Percentiles rank a stretch among this genome's conserved stretches.
phyloP scores from a whole-genome alignment of 2,113 vertebrate genomes.

The Salvator merianae region DNA sequence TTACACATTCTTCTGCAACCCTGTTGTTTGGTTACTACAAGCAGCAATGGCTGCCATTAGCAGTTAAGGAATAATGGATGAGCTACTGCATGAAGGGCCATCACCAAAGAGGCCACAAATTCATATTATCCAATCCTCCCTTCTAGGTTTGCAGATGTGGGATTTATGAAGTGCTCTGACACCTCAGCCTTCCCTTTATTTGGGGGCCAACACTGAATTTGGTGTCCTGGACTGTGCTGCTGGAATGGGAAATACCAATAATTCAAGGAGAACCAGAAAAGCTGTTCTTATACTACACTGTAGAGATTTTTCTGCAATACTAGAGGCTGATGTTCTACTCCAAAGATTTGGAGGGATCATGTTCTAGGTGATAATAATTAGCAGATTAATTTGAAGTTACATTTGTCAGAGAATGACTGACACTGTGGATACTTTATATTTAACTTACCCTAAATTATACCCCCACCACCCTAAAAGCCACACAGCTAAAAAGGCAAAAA shows the following conservation, averaged over 20 bases:
- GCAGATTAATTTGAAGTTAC: constrained; percentile 14
- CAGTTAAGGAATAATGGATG: no score
- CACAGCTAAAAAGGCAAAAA: constrained; percentile 45
- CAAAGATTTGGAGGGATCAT: not conserved
- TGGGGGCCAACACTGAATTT: not conserved
- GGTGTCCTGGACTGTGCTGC: not conserved
- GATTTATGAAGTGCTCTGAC: not conserved
- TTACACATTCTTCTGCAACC: no score
- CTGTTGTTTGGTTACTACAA: no score
- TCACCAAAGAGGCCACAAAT: no score
- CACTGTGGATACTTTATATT: constrained; percentile 56
- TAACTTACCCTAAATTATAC: constrained; percentile 43
- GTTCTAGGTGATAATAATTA: constrained; percentile 22
- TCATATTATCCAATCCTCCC: no score
- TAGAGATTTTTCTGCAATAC: not conserved
- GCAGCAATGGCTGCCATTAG: no score
- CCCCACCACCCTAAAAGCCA: constrained; percentile 1
- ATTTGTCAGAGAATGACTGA: constrained; percentile 57
- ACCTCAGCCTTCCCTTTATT: not conserved
- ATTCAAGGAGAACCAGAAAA: not conserved
- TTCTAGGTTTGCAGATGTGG: no score
- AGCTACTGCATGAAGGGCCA: no score
- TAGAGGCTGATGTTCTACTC: not conserved
- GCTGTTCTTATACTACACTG: not conserved
- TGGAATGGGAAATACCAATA: not conserved